phyloP scores from a whole-genome alignment of 2,888 invertebrate species.

The Molanna angustata region DNA sequence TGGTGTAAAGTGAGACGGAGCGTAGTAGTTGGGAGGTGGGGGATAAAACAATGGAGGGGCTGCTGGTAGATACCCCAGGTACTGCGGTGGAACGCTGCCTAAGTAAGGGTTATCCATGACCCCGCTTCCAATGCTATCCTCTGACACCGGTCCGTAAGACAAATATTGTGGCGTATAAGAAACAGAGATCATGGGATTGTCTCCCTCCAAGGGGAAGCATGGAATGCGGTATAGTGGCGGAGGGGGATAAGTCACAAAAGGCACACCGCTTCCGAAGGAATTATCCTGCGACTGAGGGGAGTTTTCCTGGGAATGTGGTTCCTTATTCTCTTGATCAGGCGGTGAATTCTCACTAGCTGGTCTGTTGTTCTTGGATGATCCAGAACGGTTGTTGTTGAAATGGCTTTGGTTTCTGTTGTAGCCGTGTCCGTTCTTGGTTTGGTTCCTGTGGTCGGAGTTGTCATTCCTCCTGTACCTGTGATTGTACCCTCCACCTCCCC shows the following conservation, averaged over 20 bases:
- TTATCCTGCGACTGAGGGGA: not conserved
- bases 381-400: conserved; percentile 1
- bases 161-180: conserved; percentile 19
- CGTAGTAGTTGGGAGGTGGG: conserved; percentile 7
- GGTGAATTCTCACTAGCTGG: not conserved
- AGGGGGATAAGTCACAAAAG: conserved; percentile 50
- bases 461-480: conserved; percentile 11
- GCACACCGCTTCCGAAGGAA: not conserved
- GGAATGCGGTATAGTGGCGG: conserved; percentile 50
- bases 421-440: conserved; percentile 1
- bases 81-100: conserved; percentile 8
- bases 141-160: conserved; percentile 12
- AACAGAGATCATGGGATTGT: conserved; percentile 39
- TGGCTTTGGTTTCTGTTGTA: conserved; percentile 2
- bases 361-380: not conserved
- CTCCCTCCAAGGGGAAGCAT: conserved; percentile 48
- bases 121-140: not conserved
- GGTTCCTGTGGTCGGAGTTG: conserved; percentile 4
- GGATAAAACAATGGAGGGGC: conserved; percentile 17
- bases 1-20: conserved; percentile 4
- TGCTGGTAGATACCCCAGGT: conserved; percentile 10
- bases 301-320: conserved; percentile 2
- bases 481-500: not conserved
- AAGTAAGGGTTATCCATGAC: conserved; percentile 3
- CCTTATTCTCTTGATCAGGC: conserved; percentile 2